Evolutionary conservation across 2,113 vertebrate genomes (phyloP).

Genomic region (Myrmecophaga tridactyla): DNA sequence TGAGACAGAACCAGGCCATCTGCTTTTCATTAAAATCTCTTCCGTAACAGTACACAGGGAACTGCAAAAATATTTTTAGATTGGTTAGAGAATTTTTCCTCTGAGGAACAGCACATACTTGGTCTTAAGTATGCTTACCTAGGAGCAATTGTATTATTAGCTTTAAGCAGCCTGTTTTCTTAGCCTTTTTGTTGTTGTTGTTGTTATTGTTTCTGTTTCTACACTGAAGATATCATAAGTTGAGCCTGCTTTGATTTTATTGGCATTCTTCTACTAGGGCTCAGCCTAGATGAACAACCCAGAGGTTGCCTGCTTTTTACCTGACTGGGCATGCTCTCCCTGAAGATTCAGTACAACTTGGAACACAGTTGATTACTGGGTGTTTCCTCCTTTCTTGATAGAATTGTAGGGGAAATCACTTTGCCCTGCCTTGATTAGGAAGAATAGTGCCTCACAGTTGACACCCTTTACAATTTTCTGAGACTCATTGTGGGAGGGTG

Average conservation of each 20-base stretch:
- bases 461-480: conserved; percentile 76
- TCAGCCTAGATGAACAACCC: not conserved
- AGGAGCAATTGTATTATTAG: conserved; percentile 11
- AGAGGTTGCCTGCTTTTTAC: not conserved
- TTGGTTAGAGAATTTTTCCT: conserved; percentile 37
- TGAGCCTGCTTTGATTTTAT: not conserved
- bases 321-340: not conserved
- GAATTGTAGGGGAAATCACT: not conserved
- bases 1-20: conserved; percentile 50
- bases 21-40: conserved; percentile 65
- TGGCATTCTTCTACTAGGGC: not conserved
- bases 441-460: conserved; percentile 70
- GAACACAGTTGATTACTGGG: not conserved
- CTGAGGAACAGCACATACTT: conserved; percentile 3
- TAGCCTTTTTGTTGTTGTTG: not conserved
- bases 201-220: not conserved
- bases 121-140: conserved; percentile 38
- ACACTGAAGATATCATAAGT: not conserved
- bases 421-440: not conserved
- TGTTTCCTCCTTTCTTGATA: not conserved
- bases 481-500: conserved; percentile 53
- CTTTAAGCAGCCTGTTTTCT: not conserved
- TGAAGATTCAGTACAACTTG: not conserved
- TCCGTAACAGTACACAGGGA: conserved; percentile 2
- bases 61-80: not conserved